Percentiles rank a stretch among this genome's conserved stretches.
phyloP scores from a whole-genome alignment of 2,888 invertebrate genomes.

The Spicauda simplicius region DNA sequence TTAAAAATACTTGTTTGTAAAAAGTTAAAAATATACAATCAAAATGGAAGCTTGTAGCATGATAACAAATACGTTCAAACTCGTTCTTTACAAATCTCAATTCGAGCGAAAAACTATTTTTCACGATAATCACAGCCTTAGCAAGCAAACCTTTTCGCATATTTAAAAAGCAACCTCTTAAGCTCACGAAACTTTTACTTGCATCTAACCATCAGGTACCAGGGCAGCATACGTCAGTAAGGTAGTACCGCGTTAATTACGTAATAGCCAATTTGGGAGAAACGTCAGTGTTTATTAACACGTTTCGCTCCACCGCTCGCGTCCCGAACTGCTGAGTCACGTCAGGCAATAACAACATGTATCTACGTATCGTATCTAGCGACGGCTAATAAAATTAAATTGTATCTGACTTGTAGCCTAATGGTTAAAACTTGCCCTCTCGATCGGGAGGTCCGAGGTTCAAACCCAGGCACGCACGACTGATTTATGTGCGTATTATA shows the following conservation, averaged over 20 bases:
- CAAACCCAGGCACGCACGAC: too few species aligned
- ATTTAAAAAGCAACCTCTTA: background rate
- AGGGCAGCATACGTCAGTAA: background rate
- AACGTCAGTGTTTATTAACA: slow-evolving; percentile 18
- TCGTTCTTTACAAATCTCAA: too few species aligned
- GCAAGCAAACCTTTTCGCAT: too few species aligned
- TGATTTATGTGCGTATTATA: too few species aligned
- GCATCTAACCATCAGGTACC: background rate
- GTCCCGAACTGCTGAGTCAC: slow-evolving; percentile 3
- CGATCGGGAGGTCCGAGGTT: too few species aligned
- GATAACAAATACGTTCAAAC: too few species aligned
- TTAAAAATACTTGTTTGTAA: too few species aligned
- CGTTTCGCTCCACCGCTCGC: background rate
- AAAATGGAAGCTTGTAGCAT: too few species aligned
- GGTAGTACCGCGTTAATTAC: background rate
- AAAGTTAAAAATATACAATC: too few species aligned
- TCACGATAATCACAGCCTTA: too few species aligned
- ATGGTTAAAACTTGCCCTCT: too few species aligned
- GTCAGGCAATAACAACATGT: background rate
- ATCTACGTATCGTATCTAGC: background rate
- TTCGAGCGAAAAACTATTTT: too few species aligned
- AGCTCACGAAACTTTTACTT: background rate
- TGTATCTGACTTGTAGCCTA: background rate
- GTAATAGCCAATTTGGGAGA: background rate
- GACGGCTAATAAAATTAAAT: background rate